A percentile compares a stretch with the other conserved stretches of the same genome.
Evolutionary conservation across 1,140 invertebrate genomes (phyloP).

Genomic region (Euwallacea fornicatus): DNA sequence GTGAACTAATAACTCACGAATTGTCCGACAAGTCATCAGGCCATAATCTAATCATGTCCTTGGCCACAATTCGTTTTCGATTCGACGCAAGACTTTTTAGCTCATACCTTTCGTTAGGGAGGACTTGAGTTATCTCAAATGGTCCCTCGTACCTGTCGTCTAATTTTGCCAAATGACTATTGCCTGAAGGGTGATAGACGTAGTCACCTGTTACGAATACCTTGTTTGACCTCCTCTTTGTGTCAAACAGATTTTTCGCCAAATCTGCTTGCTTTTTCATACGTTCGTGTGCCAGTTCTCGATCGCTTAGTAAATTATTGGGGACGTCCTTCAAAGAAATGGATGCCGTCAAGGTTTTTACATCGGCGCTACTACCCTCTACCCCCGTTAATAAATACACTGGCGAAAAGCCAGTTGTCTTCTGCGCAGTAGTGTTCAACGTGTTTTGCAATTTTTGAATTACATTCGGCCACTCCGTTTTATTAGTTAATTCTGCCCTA

Average conservation of each 20-base stretch:
- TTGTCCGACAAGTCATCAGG: neutral
- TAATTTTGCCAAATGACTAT: neutral
- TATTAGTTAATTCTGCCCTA: conserved; percentile 36
- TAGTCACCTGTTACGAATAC: neutral
- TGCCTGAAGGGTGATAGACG: conserved; percentile 1
- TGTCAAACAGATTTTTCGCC: neutral
- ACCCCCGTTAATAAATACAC: neutral
- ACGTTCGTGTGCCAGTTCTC: neutral
- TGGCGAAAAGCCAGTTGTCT: conserved; percentile 5
- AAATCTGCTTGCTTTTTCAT: neutral
- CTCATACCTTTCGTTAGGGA: neutral
- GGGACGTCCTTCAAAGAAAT: neutral
- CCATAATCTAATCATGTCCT: neutral
- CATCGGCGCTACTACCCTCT: conserved; percentile 7
- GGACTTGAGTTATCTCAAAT: neutral
- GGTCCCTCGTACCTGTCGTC: conserved; percentile 1
- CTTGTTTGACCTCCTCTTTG: conserved; percentile 2
- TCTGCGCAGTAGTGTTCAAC: conserved; percentile 44
- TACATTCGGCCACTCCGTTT: conserved; percentile 48
- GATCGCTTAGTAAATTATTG: neutral
- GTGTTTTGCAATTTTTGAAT: conserved; percentile 49
- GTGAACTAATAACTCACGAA: too few species aligned
- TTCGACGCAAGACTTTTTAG: neutral
- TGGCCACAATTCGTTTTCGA: neutral
- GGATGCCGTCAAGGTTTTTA: neutral